Conservation (phyloP, 2,888 invertebrate species). For the Oegoconia quadripuncta region DNA sequence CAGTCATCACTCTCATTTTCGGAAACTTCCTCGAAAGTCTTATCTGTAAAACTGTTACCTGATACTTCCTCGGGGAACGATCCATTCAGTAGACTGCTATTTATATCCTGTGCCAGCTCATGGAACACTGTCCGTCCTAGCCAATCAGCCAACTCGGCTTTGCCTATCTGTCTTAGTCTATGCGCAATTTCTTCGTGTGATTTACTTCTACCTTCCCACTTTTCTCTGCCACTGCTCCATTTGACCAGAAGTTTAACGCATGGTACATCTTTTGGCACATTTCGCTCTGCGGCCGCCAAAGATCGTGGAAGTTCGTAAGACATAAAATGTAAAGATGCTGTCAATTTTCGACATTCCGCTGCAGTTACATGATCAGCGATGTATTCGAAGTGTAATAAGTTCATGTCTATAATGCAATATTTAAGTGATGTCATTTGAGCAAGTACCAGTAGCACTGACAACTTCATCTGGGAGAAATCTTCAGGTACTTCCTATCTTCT, state of each 20-base stretch:
- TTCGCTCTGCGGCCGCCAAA: conserved; percentile 41
- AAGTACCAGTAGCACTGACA: too few species aligned
- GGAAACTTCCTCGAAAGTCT: too few species aligned
- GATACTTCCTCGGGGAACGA: too few species aligned
- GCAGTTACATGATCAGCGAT: conserved; percentile 76
- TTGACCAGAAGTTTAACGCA: conserved; percentile 78
- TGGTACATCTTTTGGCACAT: conserved; percentile 66
- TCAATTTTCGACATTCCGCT: conserved; percentile 78
- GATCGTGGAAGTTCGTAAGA: conserved; percentile 38
- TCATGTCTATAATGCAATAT: conserved; percentile 46
- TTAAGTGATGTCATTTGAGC: too few species aligned
- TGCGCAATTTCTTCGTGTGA: conserved; percentile 76
- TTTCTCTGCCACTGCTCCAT: conserved; percentile 69
- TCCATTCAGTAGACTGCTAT: conserved; percentile 38
- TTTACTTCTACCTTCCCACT: conserved; percentile 73
- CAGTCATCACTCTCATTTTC: conserved; percentile 28
- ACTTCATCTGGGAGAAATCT: too few species aligned
- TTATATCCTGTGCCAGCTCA: conserved; percentile 71
- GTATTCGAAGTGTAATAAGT: conserved; percentile 50
- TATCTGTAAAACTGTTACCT: not conserved
- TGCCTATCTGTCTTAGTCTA: conserved; percentile 79
- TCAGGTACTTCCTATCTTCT: too few species aligned
- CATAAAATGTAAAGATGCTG: conserved; percentile 77
- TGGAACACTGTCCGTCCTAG: conserved; percentile 77
- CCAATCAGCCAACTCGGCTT: conserved; percentile 80